A percentile compares a stretch with the other conserved stretches of the same genome.
Conservation (phyloP, 2,797 vertebrate genomes). For the Phyllotis vaccarum region DNA sequence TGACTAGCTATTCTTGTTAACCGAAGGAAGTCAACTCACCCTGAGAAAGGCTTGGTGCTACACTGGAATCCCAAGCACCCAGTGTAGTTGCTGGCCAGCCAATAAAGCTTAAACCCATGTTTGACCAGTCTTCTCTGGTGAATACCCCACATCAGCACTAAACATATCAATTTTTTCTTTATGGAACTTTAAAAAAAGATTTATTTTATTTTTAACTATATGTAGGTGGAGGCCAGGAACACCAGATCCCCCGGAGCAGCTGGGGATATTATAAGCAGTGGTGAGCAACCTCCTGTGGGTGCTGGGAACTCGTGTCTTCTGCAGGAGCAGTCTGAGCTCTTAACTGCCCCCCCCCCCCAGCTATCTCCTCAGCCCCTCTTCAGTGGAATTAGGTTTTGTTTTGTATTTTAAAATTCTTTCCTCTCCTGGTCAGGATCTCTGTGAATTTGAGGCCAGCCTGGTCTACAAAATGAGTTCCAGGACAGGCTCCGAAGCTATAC, state of each 20-base stretch:
- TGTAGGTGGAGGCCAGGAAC: not conserved
- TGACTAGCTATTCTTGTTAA: not conserved
- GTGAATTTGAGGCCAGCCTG: too few species aligned
- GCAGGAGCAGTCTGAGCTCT: not conserved
- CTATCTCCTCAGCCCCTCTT: not conserved
- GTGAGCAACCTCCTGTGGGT: not conserved
- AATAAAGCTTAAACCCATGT: not conserved
- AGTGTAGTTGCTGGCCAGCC: not conserved
- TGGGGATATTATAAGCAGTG: not conserved
- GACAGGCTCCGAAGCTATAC: too few species aligned
- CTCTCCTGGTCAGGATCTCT: not conserved
- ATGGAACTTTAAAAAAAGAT: not conserved
- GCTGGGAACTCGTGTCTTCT: not conserved
- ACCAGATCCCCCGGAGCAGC: not conserved
- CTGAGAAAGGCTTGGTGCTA: not conserved
- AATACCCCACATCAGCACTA: not conserved
- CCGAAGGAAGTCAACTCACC: not conserved
- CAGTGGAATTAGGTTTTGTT: constrained; percentile 20
- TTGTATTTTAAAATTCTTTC: constrained; percentile 29
- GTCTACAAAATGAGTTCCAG: too few species aligned
- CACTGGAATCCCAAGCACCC: not conserved
- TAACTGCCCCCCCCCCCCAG: not conserved
- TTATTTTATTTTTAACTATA: not conserved
- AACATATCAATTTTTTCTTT: constrained; percentile 42
- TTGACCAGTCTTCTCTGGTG: not conserved